A percentile compares a stretch with the other conserved stretches of the same genome.
Conservation (phyloP, 1,140 invertebrate genomes). For the Liolophura sinensis region DNA sequence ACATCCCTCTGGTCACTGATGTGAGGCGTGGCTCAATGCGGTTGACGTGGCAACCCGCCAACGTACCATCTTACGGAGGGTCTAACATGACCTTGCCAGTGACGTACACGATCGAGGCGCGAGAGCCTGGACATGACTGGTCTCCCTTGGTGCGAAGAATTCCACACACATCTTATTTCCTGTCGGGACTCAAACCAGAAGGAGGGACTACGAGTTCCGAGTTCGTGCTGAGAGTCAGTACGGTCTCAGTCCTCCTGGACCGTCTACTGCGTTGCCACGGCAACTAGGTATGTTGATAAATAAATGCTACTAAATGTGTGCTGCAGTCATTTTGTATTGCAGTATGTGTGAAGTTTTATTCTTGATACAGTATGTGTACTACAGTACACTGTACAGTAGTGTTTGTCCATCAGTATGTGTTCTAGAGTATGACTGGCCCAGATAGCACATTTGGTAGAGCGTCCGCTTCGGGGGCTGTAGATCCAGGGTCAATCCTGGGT, state of each 20-base stretch:
- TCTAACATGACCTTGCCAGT: background rate
- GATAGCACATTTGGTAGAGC: no score
- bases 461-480: no score
- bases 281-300: constrained; percentile 34
- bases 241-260: constrained; percentile 45
- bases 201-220: constrained; percentile 90
- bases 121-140: constrained; percentile 21
- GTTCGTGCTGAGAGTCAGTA: constrained; percentile 92
- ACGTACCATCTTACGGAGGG: constrained; percentile 30
- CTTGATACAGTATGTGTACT: no score
- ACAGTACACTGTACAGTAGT: no score
- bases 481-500: no score
- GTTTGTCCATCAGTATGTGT: no score
- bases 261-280: constrained; percentile 33
- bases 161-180: constrained; percentile 70
- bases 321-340: no score
- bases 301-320: no score
- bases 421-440: no score
- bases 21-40: constrained; percentile 35
- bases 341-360: no score
- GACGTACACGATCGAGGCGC: constrained; percentile 1
- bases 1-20: constrained; percentile 47
- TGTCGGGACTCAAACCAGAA: constrained; percentile 90
- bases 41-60: constrained; percentile 48
- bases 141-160: constrained; percentile 38